Percentiles rank a stretch among this genome's conserved stretches.
These are phyloP conservation scores for Turritopsis dohrnii DNA, from an alignment of 30 jellyfish, hydroid and myxozoan genomes.

Conservation along the genomic window DNA sequence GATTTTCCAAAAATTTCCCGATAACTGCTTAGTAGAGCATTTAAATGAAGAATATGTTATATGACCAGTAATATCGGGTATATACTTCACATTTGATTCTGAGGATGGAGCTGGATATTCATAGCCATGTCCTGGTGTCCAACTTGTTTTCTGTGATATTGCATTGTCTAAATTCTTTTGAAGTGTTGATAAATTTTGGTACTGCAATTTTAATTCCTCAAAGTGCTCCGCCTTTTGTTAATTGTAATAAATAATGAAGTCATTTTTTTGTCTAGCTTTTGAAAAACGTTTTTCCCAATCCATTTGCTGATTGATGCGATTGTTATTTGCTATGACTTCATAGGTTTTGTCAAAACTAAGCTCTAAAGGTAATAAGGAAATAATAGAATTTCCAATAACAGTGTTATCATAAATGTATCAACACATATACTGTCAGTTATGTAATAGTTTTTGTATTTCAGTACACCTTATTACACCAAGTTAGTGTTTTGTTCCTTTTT, in stretches of 20 bases:
- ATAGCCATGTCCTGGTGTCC: neutral
- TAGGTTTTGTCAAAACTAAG: too few relatives aligned
- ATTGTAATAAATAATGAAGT: neutral
- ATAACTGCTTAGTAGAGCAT: neutral
- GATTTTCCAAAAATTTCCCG: neutral
- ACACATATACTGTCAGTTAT: too few relatives aligned
- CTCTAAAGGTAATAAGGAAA: too few relatives aligned
- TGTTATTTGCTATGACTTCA: neutral
- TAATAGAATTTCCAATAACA: too few relatives aligned
- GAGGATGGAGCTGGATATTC: neutral
- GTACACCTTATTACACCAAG: too few relatives aligned
- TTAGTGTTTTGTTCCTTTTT: too few relatives aligned
- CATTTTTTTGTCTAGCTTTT: neutral
- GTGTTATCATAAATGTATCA: too few relatives aligned
- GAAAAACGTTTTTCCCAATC: neutral
- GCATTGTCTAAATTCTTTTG: neutral
- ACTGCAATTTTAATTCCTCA: neutral
- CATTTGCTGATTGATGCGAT: neutral
- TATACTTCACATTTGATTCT: neutral
- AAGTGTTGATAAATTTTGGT: neutral
- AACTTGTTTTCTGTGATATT: neutral
- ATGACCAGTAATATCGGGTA: neutral
- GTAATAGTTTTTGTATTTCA: too few relatives aligned
- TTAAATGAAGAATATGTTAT: neutral
- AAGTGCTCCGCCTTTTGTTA: neutral